Percentiles rank a stretch among this genome's conserved stretches.
phyloP scores from a whole-genome alignment of 2,888 invertebrate species.

The Cacoxenus indagator region DNA sequence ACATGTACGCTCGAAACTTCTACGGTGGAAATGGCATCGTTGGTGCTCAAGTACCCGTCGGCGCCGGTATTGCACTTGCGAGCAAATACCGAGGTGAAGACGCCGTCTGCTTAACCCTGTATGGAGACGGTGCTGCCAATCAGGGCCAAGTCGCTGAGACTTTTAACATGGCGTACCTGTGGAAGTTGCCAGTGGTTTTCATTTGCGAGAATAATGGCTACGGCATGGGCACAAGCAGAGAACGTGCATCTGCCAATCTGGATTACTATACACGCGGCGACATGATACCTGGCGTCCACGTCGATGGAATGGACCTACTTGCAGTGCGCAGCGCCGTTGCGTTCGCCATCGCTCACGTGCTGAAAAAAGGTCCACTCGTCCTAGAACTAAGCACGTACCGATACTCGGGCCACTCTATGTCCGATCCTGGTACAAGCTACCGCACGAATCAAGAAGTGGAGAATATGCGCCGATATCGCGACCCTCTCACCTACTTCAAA shows the following conservation, averaged over 20 bases:
- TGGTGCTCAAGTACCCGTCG: slow-evolving; percentile 97
- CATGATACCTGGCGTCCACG: slow-evolving; percentile 96
- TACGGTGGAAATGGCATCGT: slow-evolving; percentile 99
- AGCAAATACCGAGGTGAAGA: slow-evolving; percentile 89
- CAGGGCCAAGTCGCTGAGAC: slow-evolving; percentile 95
- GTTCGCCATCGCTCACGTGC: slow-evolving; percentile 84
- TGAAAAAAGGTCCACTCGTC: slow-evolving; percentile 92
- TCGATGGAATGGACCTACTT: slow-evolving; percentile 97
- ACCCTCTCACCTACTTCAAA: slow-evolving; percentile 95
- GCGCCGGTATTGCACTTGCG: slow-evolving; percentile 93
- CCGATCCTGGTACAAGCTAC: slow-evolving; percentile 97
- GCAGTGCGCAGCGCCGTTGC: slow-evolving; percentile 88
- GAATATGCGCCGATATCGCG: slow-evolving; percentile 92
- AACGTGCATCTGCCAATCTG: slow-evolving; percentile 88
- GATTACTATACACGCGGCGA: slow-evolving; percentile 96
- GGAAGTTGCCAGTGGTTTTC: slow-evolving; percentile 93
- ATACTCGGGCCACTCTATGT: slow-evolving; percentile 98
- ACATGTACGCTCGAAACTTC: slow-evolving; percentile 93
- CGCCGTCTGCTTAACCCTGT: slow-evolving; percentile 89
- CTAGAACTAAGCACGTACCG: slow-evolving; percentile 95
- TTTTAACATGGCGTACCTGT: slow-evolving; percentile 96
- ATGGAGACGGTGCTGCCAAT: slow-evolving; percentile 94
- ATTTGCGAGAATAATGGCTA: slow-evolving; percentile 99
- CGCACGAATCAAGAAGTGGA: slow-evolving; percentile 94
- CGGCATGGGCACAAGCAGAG: slow-evolving; percentile 95